Conservation (phyloP, 2,113 vertebrate genomes). For the Indicator maculatus region DNA sequence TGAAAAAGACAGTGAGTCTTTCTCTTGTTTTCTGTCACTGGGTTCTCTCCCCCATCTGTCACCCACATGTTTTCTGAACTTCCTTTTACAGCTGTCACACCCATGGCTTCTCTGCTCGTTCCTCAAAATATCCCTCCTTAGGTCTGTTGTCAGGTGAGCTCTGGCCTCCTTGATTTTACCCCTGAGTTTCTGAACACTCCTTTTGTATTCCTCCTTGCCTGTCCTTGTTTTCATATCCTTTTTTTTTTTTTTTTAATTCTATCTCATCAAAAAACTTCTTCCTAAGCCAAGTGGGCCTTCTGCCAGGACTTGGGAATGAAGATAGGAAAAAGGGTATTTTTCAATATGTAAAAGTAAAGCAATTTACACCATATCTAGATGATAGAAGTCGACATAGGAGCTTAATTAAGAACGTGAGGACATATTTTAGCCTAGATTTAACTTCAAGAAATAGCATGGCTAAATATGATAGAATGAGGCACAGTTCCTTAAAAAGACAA, state of each 20-base stretch:
- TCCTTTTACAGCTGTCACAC: background rate
- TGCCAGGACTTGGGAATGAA: background rate
- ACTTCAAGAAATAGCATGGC: background rate
- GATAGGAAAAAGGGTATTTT: background rate
- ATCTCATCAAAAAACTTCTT: background rate
- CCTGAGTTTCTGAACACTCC: background rate
- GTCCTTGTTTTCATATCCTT: background rate
- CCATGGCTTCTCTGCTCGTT: background rate
- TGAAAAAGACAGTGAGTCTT: background rate
- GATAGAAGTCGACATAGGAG: background rate
- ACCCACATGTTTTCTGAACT: background rate
- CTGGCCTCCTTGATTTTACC: background rate
- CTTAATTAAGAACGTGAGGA: background rate
- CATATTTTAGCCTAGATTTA: background rate
- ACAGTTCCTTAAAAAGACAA: background rate
- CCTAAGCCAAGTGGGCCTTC: background rate
- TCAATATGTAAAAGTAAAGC: background rate
- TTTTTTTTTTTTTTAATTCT: background rate
- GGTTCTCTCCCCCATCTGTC: background rate
- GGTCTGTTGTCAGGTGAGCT: background rate
- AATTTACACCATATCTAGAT: background rate
- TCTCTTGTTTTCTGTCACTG: background rate
- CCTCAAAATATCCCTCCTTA: accelerated
- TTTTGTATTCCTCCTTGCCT: background rate
- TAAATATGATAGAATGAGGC: background rate